A percentile compares a stretch with the other conserved stretches of the same genome.
These are phyloP conservation scores for Nerophis ophidion DNA, from an alignment of 2,113 vertebrate species.

Conservation along the genomic window DNA sequence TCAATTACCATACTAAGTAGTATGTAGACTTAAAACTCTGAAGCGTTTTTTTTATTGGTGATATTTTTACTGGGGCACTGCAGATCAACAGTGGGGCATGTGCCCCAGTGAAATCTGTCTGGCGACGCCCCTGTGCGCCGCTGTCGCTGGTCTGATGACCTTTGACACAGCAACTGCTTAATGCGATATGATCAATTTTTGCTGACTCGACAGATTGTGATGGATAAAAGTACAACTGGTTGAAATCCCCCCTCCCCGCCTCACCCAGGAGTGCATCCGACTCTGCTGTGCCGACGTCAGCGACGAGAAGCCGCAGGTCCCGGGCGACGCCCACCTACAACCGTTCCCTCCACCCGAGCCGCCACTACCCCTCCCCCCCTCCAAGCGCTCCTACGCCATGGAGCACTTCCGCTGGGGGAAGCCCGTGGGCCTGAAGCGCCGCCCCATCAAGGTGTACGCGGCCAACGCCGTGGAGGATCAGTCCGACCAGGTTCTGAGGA, in stretches of 20 bases:
- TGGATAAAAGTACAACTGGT: too few species aligned
- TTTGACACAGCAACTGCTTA: too few species aligned
- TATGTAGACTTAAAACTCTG: too few species aligned
- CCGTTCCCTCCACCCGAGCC: conserved; percentile 48
- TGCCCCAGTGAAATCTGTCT: too few species aligned
- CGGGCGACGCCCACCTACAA: conserved; percentile 72
- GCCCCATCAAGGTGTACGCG: conserved; percentile 83
- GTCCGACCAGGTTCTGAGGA: conserved; percentile 70
- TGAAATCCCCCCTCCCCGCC: too few species aligned
- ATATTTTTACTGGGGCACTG: too few species aligned
- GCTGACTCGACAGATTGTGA: neutral
- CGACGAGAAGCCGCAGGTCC: conserved; percentile 37
- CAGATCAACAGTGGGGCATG: too few species aligned
- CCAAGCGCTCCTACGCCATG: conserved; percentile 91
- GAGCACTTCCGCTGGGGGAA: conserved; percentile 97
- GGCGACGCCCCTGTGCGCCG: too few species aligned
- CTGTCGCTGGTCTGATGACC: too few species aligned
- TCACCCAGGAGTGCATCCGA: conserved; percentile 74
- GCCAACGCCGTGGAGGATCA: conserved; percentile 75
- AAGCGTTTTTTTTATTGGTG: too few species aligned
- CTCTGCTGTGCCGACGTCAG: conserved; percentile 73
- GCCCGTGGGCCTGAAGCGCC: conserved; percentile 85
- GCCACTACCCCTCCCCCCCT: conserved; percentile 25
- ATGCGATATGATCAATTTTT: neutral
- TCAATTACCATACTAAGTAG: too few species aligned